Conservation (phyloP, 2,888 invertebrate species). For the Entomobrya proxima region DNA sequence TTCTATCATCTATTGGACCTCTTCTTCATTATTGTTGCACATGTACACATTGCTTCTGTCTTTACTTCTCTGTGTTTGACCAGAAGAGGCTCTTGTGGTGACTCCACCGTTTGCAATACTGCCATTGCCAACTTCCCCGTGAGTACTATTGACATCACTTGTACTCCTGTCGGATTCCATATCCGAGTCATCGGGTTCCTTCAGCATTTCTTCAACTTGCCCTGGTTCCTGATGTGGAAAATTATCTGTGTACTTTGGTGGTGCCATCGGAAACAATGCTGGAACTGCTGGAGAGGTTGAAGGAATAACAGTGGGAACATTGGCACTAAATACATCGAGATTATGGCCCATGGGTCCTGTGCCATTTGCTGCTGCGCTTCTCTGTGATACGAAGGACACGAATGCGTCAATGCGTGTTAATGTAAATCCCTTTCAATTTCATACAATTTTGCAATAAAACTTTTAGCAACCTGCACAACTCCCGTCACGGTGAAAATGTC, state of each 20-base stretch:
- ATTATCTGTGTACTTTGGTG: constrained; percentile 73
- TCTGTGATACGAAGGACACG: not conserved
- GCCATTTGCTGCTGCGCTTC: constrained; percentile 41
- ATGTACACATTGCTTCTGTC: constrained; percentile 57
- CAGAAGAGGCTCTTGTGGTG: constrained; percentile 26
- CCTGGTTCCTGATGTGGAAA: constrained; percentile 75
- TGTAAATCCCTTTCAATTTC: too few relatives aligned
- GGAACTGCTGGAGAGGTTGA: constrained; percentile 67
- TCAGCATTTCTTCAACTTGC: constrained; percentile 74
- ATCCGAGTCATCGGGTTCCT: constrained; percentile 72
- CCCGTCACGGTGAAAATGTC: constrained; percentile 77
- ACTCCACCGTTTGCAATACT: constrained; percentile 43
- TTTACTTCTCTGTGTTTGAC: constrained; percentile 47
- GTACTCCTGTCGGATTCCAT: constrained; percentile 55
- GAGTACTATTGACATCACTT: not conserved
- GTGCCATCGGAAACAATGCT: constrained; percentile 70
- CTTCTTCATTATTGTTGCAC: constrained; percentile 58
- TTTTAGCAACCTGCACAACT: constrained; percentile 72
- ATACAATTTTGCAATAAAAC: not conserved
- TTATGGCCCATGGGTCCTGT: constrained; percentile 45
- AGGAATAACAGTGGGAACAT: constrained; percentile 57
- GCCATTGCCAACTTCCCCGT: constrained; percentile 53
- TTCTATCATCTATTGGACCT: not conserved
- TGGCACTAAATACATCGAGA: constrained; percentile 72
- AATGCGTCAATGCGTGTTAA: too few relatives aligned